Evolutionary conservation across 2,797 vertebrate genomes (phyloP).

Genomic region (Rhynchotus rufescens): DNA sequence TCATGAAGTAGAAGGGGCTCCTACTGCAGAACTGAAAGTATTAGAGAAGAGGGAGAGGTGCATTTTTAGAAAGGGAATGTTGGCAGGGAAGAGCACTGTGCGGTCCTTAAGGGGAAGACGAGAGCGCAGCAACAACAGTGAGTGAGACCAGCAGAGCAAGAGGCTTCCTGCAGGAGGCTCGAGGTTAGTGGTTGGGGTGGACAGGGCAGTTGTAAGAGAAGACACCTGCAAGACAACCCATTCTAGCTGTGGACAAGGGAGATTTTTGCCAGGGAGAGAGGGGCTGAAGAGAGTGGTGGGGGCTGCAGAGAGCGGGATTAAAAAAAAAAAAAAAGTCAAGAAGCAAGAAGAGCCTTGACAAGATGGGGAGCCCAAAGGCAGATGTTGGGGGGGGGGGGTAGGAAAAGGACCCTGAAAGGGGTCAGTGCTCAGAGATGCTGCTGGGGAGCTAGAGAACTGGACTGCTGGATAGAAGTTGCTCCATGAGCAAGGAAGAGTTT

Average conservation of each 20-base stretch:
- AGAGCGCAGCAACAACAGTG: neutral
- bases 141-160: rapidly evolving
- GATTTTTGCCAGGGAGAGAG: neutral
- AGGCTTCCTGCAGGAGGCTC: neutral
- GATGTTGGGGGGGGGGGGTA: neutral
- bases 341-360: neutral
- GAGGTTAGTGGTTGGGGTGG: rapidly evolving
- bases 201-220: rapidly evolving
- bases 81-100: neutral
- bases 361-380: neutral
- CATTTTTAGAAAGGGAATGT: neutral
- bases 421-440: neutral
- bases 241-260: neutral
- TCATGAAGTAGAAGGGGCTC: neutral
- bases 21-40: neutral
- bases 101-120: neutral
- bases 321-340: neutral
- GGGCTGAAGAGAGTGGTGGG: neutral
- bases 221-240: neutral
- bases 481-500: neutral
- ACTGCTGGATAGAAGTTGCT: neutral
- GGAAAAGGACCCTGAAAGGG: too few species aligned
- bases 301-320: neutral
- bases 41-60: neutral
- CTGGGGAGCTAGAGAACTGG: neutral